Evolutionary conservation across 2,113 vertebrate genomes (phyloP), one percentile per base, ranked within the genome.

Genomic region (Crocuta crocuta): DNA sequence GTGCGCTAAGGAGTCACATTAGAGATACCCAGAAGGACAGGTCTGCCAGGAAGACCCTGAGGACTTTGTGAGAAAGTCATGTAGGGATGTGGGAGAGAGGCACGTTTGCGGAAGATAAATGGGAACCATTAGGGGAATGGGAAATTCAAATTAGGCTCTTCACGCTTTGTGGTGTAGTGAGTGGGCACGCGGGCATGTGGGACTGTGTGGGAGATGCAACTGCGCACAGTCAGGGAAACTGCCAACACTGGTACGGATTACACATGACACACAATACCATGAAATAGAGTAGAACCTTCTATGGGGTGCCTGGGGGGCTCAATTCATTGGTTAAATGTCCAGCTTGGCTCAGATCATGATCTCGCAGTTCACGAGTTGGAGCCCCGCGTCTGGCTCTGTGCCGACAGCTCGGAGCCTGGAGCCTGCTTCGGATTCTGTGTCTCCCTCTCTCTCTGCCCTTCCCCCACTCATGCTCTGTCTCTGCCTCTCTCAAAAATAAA

Each of bases 121-220:
- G 73, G 85, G 45, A 93, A 95, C 73, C 33, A 15, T 11, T 2
- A 4, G 39, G 9, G 28, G 13, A 16, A 24, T 0, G 1, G 73
- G 73, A 86, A 93, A 43, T 68, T 19, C 11, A 4, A 58, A 17
- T 33, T 35, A 15, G 21, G n/a, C 48, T 91, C 63, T 66, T 89
- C 7, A 33, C 48, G 35, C 48, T 83, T 24, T 45, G 3, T 7
- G 43, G 17, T 39, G 33, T 53, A 12, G 8, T 50, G 26, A 33
- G 65, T 73, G 21, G 83, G 31, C 3, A 2, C 31, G 19, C 66
- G 53, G 33, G 17, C 28, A 65, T 0, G 1, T 23, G n/a, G 17
- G 13, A 4, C 26, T 4, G 0, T 9, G 1, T 28, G 24, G 35
- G 19, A 9, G 13, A 17, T 21, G 28, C 2, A n/a, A 9, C 68